phyloP scores from a whole-genome alignment of 2,113 vertebrate genomes.

The Patagioenas fasciata region DNA sequence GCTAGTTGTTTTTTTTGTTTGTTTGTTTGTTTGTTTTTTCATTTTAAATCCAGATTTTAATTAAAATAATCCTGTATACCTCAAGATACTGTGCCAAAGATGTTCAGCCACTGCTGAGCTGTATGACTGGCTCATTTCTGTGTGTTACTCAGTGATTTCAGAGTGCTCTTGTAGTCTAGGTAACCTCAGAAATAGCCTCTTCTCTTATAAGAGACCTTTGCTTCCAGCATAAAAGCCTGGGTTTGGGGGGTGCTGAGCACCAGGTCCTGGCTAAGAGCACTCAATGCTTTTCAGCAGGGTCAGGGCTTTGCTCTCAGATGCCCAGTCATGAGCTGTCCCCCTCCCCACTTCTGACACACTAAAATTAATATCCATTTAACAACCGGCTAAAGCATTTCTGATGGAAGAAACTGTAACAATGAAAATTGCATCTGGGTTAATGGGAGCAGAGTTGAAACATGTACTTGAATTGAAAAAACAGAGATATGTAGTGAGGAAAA shows the following conservation, averaged over 20 bases:
- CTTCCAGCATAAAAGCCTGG: background rate
- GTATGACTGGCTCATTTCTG: background rate
- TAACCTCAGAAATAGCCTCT: constrained; percentile 47
- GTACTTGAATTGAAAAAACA: background rate
- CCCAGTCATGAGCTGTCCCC: background rate
- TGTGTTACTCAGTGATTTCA: background rate
- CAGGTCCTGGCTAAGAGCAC: background rate
- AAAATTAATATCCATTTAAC: background rate
- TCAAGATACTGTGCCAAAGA: background rate
- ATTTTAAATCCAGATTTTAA: background rate
- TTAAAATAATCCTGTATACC: background rate
- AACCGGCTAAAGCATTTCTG: background rate
- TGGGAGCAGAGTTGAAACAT: background rate
- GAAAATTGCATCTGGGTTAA: background rate
- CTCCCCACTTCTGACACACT: background rate
- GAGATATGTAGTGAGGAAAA: background rate
- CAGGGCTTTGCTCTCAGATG: background rate
- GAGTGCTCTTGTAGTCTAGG: constrained; percentile 55
- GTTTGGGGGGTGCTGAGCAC: background rate
- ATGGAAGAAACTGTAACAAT: background rate
- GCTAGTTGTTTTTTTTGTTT: no score
- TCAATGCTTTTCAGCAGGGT: background rate
- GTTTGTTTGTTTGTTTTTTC: no score
- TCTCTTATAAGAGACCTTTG: background rate
- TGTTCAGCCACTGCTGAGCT: background rate